A percentile compares a stretch with the other conserved stretches of the same genome.
phyloP scores from a whole-genome alignment of 2,113 vertebrate species.

The Astur gentilis region DNA sequence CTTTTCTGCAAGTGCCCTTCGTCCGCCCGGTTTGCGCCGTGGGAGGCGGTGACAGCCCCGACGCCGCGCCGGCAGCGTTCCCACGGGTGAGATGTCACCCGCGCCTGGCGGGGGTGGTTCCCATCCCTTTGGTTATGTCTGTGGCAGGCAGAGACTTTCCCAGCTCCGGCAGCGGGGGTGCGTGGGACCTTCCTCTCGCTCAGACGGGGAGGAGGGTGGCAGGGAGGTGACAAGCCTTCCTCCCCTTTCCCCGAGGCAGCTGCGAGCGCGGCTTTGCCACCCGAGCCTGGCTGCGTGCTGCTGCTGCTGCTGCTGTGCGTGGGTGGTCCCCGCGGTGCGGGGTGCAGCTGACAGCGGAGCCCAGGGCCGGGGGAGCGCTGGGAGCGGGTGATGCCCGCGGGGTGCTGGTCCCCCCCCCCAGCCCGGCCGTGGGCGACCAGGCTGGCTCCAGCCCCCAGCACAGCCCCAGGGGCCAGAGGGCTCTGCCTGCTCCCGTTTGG shows the following conservation, averaged over 20 bases:
- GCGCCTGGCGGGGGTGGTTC: neutral
- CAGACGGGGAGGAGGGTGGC: neutral
- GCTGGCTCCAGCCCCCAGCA: neutral
- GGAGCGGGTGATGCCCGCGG: neutral
- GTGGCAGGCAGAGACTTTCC: constrained; percentile 23
- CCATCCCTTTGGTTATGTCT: neutral
- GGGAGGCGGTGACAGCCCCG: neutral
- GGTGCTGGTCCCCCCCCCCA: neutral
- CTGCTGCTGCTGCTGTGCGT: neutral
- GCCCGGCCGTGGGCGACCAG: too few species aligned
- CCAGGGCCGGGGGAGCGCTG: neutral
- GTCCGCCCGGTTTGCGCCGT: rapidly evolving
- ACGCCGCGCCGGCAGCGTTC: neutral
- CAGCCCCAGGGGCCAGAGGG: neutral
- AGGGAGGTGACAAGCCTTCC: constrained; percentile 9
- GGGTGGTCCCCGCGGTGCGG: neutral
- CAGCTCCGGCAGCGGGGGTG: neutral
- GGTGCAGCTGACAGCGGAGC: neutral
- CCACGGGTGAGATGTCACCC: constrained; percentile 29
- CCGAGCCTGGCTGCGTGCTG: neutral
- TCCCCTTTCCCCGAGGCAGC: neutral
- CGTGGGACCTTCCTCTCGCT: neutral
- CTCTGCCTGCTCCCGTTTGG: rapidly evolving
- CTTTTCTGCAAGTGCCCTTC: neutral
- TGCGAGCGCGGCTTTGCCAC: neutral